Conservation (phyloP, 2,888 invertebrate species). For the Pardosa pseudoannulata region DNA sequence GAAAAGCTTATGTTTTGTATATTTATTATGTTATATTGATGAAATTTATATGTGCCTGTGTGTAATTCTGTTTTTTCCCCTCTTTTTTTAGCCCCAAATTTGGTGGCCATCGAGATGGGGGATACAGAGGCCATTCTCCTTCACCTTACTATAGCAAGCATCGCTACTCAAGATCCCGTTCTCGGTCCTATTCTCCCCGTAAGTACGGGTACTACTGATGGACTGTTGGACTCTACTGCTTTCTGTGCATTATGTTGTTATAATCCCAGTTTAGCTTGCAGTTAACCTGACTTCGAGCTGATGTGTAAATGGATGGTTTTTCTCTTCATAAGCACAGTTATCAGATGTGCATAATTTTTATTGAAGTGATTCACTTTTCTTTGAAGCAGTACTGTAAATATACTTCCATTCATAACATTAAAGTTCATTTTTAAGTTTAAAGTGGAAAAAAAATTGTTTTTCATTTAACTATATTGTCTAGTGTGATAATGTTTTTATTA, state of each 20-base stretch:
- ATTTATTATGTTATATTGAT: too few species aligned
- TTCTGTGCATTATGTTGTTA: conserved; percentile 26
- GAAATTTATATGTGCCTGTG: too few species aligned
- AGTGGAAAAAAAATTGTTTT: background rate
- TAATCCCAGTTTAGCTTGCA: conserved; percentile 41
- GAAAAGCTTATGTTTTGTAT: too few species aligned
- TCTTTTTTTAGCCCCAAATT: conserved; percentile 77
- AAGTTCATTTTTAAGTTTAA: background rate
- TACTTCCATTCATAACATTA: conserved; percentile 34
- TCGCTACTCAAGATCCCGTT: conserved; percentile 84
- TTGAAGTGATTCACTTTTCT: conserved; percentile 16
- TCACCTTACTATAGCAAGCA: conserved; percentile 85
- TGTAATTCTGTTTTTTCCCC: background rate
- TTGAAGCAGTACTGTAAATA: conserved; percentile 40
- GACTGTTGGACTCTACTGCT: conserved; percentile 25
- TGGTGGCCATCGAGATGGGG: conserved; percentile 77
- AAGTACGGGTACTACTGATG: conserved; percentile 77
- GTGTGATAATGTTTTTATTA: conserved; percentile 6
- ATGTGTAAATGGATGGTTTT: conserved; percentile 13
- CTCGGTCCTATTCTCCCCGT: conserved; percentile 88
- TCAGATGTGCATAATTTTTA: conserved; percentile 1
- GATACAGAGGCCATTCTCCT: conserved; percentile 80
- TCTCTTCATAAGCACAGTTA: conserved; percentile 21
- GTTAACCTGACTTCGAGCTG: background rate
- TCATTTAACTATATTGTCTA: conserved; percentile 15